Conservation (phyloP, 2,797 vertebrate genomes). For the Chaetophractus vellerosus region DNA sequence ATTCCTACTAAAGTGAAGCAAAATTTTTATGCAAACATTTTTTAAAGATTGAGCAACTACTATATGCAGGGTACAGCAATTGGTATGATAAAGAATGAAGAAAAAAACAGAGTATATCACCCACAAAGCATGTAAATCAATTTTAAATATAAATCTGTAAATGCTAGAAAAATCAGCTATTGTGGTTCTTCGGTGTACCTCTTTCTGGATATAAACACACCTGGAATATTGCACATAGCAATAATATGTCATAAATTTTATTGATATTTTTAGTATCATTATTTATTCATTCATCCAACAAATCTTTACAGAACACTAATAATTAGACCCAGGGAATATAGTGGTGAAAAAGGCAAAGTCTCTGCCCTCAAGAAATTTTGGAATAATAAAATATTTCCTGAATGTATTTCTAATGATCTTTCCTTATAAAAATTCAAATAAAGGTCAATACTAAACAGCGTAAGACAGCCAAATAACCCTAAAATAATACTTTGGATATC, state of each 20-base stretch:
- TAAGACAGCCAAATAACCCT: conserved; percentile 56
- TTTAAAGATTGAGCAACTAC: background rate
- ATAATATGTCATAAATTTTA: conserved; percentile 10
- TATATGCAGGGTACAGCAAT: background rate
- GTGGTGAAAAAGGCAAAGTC: background rate
- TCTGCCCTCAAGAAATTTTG: background rate
- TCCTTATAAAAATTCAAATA: conserved; percentile 41
- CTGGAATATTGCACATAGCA: background rate
- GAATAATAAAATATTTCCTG: conserved; percentile 60
- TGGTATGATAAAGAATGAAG: background rate
- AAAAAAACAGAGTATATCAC: background rate
- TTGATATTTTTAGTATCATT: conserved; percentile 36
- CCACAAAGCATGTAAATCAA: conserved; percentile 19
- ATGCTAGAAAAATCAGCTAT: conserved; percentile 10
- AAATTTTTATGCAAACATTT: background rate
- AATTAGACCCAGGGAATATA: background rate
- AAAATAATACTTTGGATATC: background rate
- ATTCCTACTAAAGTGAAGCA: conserved; percentile 26
- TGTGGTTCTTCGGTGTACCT: background rate
- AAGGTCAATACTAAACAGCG: conserved; percentile 1
- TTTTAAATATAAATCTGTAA: conserved; percentile 3
- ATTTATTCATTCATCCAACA: conserved; percentile 63
- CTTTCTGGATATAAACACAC: background rate
- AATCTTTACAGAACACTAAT: conserved; percentile 43
- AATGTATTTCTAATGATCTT: conserved; percentile 9